Evolutionary conservation across 2,113 vertebrate species (phyloP).

Genomic region (Lophura nycthemera): DNA sequence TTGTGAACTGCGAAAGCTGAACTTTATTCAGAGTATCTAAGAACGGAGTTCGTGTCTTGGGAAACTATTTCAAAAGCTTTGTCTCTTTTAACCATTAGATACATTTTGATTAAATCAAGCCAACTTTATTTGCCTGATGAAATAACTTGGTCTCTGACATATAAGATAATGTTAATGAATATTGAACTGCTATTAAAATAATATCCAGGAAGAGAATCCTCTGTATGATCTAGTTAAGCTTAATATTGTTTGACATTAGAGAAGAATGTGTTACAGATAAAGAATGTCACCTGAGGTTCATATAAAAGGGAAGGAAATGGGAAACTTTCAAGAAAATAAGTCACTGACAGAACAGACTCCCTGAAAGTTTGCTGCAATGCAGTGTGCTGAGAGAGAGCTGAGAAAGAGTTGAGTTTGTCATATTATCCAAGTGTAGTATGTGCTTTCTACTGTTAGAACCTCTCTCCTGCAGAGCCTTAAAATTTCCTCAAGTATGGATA

Average conservation of each 20-base stretch:
- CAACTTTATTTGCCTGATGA: background rate
- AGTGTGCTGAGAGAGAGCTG: background rate
- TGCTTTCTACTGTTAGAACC: background rate
- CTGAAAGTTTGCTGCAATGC: background rate
- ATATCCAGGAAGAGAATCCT: background rate
- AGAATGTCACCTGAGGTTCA: background rate
- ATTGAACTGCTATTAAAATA: slow-evolving; percentile 12
- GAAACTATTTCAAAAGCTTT: background rate
- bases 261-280: background rate
- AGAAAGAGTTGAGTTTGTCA: background rate
- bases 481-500: background rate
- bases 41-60: background rate
- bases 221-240: background rate
- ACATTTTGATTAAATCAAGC: background rate
- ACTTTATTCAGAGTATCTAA: background rate
- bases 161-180: background rate
- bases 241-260: background rate
- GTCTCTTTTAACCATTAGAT: background rate
- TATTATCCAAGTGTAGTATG: background rate
- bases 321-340: background rate
- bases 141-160: background rate
- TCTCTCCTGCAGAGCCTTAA: background rate
- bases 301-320: background rate
- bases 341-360: background rate
- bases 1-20: slow-evolving; percentile 14